phyloP scores from a whole-genome alignment of 2,888 invertebrate species.

The Dastarcus helophoroides region DNA sequence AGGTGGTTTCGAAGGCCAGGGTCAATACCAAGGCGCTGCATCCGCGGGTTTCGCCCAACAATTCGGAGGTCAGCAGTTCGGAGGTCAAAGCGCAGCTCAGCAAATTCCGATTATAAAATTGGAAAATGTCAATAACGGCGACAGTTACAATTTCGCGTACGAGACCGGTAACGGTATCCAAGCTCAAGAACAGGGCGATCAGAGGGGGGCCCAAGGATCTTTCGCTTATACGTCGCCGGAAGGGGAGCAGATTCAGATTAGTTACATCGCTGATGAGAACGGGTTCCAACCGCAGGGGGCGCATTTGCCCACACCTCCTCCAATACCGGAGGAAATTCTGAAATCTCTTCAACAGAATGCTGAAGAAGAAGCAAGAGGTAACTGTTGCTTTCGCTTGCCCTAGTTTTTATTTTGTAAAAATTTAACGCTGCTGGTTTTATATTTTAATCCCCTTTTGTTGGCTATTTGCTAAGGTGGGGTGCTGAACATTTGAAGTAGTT shows the following conservation, averaged over 20 bases:
- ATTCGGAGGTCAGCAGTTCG: too few relatives aligned
- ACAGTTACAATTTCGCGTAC: slow-evolving; percentile 38
- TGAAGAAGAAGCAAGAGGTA: too few relatives aligned
- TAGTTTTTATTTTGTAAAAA: too few relatives aligned
- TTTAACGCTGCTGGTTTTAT: too few relatives aligned
- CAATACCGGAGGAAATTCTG: slow-evolving; percentile 62
- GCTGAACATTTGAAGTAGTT: too few relatives aligned
- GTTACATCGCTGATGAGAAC: slow-evolving; percentile 62
- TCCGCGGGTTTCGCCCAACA: too few relatives aligned
- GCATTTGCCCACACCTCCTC: slow-evolving; percentile 73
- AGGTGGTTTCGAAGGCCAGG: too few relatives aligned
- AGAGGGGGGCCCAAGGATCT: slow-evolving; percentile 60
- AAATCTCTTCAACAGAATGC: slow-evolving; percentile 45
- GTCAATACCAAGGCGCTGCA: too few relatives aligned
- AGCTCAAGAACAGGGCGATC: slow-evolving; percentile 56
- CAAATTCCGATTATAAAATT: slow-evolving; percentile 26
- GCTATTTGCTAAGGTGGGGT: too few relatives aligned
- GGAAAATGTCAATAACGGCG: slow-evolving; percentile 28
- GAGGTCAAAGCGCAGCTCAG: too few relatives aligned
- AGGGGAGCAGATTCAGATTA: slow-evolving; percentile 51
- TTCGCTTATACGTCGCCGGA: slow-evolving; percentile 64
- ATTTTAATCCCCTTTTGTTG: too few relatives aligned
- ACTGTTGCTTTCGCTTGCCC: too few relatives aligned
- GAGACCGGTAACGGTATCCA: slow-evolving; percentile 65
- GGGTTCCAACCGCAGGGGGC: slow-evolving; percentile 52